Evolutionary conservation across 1,140 invertebrate species (phyloP).

Genomic region (Apis florea): DNA sequence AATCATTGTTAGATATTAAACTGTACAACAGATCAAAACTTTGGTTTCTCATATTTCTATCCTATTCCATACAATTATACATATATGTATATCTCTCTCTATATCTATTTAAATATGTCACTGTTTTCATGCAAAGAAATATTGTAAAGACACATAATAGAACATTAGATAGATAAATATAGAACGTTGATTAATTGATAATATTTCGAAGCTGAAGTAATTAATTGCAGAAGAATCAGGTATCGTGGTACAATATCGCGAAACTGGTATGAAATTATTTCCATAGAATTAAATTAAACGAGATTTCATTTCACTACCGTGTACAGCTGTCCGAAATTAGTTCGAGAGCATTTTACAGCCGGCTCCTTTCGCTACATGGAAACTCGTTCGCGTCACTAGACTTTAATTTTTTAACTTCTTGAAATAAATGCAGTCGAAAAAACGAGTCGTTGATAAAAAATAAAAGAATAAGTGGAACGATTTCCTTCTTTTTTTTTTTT

Average conservation of each 20-base stretch:
- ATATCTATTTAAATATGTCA: too few relatives aligned
- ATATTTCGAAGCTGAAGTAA: neutral
- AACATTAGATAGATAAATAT: too few relatives aligned
- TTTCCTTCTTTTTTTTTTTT: neutral
- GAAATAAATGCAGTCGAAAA: neutral
- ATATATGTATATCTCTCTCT: too few relatives aligned
- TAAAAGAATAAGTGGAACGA: neutral
- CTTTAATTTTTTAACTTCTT: constrained; percentile 25
- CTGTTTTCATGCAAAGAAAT: neutral
- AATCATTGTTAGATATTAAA: too few relatives aligned
- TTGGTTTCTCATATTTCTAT: too few relatives aligned
- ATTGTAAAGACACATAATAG: too few relatives aligned
- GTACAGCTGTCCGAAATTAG: constrained; percentile 38
- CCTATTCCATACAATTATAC: too few relatives aligned
- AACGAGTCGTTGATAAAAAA: neutral
- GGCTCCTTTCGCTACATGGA: neutral
- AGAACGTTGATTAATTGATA: neutral
- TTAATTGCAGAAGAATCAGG: neutral
- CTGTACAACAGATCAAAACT: too few relatives aligned
- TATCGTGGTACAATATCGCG: constrained; percentile 10
- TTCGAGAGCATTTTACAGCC: constrained; percentile 27
- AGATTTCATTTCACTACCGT: constrained; percentile 23
- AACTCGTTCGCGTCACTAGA: neutral
- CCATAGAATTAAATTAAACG: constrained; percentile 38
- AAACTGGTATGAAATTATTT: constrained; percentile 38